Evolutionary conservation across 2,888 invertebrate genomes (phyloP), one percentile per base, ranked within the genome.

Genomic region (Gryllus longicercus): DNA sequence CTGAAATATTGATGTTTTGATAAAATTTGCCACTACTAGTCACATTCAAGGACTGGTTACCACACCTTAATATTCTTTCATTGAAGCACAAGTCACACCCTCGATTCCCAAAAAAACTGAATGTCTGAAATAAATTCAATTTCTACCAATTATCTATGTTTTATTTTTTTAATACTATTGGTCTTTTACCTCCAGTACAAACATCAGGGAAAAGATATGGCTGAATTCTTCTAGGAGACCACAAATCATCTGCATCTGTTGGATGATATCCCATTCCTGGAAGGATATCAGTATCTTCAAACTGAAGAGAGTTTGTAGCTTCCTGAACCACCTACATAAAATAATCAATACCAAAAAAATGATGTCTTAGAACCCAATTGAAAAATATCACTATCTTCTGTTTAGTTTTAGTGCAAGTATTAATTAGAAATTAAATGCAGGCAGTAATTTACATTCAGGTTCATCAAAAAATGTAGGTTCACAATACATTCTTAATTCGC

Each of bases 181-280:
- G 38, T 38, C 38, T 38, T 38, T 38, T 63, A 63, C 63, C 63
- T 63, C 16, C 14, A 18, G 63, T 18, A 79, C 83, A 80, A 11
- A 81, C 81, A 77, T 84, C 84, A 77, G 84, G 82, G 49, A 84
- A 83, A 79, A 83, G 83, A 81, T 84, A 85, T 14, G 85, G 84
- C 51, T 88, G 88, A 78, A 93, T 87, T 85, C 92, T 92, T 85
- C 91, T 92, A 0, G 93, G 92, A 79, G 92, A 91, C 94, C 94
- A 94, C 2, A 94, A 87, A 84, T 94, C 93, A 80, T 91, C 82
- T 82, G 74, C 81, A 81, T 79, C 83, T 80, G 83, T 51, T 18
- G 25, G 38, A 38, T 77, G 74, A 25, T 78, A 77, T n/a, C 63
- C 74, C 14, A 76, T 23, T 77, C 77, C 80, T 80, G 82, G 23